A percentile compares a stretch with the other conserved stretches of the same genome.
phyloP scores from a whole-genome alignment of 2,797 vertebrate species.

The Pelochelys cantorii region DNA sequence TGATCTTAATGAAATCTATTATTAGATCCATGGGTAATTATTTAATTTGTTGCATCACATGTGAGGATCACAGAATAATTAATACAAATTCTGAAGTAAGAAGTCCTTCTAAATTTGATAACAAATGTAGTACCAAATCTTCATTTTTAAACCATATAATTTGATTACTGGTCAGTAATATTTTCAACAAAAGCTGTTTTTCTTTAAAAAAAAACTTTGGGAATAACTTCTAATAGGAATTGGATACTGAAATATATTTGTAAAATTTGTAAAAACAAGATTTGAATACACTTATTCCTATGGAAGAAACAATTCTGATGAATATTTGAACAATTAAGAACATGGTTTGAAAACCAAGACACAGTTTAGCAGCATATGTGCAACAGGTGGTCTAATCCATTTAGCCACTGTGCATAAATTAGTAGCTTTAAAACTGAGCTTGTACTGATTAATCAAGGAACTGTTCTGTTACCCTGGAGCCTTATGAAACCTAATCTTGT shows the following conservation, averaged over 20 bases:
- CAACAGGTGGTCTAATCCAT: slow-evolving; percentile 71
- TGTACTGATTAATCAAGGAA: slow-evolving; percentile 33
- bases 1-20: not conserved
- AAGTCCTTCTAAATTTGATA: not conserved
- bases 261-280: slow-evolving; percentile 6
- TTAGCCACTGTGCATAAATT: slow-evolving; percentile 66
- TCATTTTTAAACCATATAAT: not conserved
- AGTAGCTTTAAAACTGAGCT: slow-evolving; percentile 55
- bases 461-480: slow-evolving; percentile 35
- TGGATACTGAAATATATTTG: not conserved
- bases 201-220: not conserved
- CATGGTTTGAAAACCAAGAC: slow-evolving; percentile 56
- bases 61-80: not conserved
- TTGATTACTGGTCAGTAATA: not conserved
- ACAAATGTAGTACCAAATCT: not conserved
- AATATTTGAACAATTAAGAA: not conserved
- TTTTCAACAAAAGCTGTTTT: not conserved
- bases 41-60: not conserved
- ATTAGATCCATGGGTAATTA: not conserved
- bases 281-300: not conserved
- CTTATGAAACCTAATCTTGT: slow-evolving; percentile 47
- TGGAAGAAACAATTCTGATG: slow-evolving; percentile 2
- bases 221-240: not conserved
- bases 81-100: not conserved
- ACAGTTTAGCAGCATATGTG: slow-evolving; percentile 58